A percentile compares a stretch with the other conserved stretches of the same genome.
phyloP scores from a whole-genome alignment of 1,140 invertebrate genomes.

The Chymomyza costata region DNA sequence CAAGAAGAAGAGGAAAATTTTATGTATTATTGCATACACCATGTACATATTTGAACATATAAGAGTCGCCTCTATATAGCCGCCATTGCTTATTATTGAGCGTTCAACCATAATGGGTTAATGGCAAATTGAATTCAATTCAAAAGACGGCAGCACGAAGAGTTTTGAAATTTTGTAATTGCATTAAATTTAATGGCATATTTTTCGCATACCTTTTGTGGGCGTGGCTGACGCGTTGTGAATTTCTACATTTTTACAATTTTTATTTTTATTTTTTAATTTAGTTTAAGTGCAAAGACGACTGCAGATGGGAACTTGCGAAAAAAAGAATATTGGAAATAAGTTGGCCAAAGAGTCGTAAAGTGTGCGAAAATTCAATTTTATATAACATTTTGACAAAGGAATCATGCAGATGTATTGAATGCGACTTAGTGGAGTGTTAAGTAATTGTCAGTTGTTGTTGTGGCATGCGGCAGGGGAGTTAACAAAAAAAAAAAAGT shows the following conservation, averaged over 20 bases:
- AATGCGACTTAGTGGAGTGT: too few relatives aligned
- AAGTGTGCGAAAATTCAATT: constrained; percentile 56
- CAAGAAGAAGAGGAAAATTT: constrained; percentile 33
- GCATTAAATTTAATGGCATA: constrained; percentile 72
- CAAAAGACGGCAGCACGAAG: constrained; percentile 30
- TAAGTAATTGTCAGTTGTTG: constrained; percentile 40
- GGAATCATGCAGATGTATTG: constrained; percentile 36
- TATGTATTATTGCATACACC: constrained; percentile 69
- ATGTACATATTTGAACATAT: constrained; percentile 19
- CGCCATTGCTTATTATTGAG: constrained; percentile 53
- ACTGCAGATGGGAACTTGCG: too few relatives aligned
- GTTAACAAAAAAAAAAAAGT: too few relatives aligned
- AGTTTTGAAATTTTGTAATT: constrained; percentile 56
- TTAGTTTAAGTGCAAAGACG: constrained; percentile 48
- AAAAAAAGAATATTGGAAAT: too few relatives aligned
- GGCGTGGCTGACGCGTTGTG: constrained; percentile 30
- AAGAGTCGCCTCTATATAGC: constrained; percentile 1
- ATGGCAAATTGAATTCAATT: constrained; percentile 69
- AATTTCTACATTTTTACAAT: background rate
- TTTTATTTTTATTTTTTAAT: constrained; percentile 45
- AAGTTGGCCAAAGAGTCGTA: constrained; percentile 40
- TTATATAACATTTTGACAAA: constrained; percentile 32
- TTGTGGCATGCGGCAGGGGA: too few relatives aligned
- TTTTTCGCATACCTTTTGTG: constrained; percentile 48
- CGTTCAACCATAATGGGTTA: constrained; percentile 68